Percentiles rank a stretch among this genome's conserved stretches.
Conservation (phyloP, 2,888 invertebrate genomes). For the Ischnus inquisitorius region DNA sequence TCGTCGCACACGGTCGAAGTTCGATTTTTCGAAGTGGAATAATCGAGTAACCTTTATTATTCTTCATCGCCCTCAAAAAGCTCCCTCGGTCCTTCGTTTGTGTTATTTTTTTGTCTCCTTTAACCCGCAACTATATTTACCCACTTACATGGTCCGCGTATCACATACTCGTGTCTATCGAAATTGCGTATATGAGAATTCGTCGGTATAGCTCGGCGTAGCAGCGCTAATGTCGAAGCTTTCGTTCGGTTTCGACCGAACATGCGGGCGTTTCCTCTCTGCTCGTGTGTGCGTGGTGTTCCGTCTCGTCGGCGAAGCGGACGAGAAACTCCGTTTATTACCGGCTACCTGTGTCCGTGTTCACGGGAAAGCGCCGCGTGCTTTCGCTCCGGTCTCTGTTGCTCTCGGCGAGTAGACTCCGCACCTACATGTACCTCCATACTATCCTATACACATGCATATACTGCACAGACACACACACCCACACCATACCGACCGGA, state of each 20-base stretch:
- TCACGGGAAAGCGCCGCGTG: constrained; percentile 41
- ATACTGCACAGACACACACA: too few relatives aligned
- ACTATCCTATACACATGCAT: background rate
- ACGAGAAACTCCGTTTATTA: constrained; percentile 63
- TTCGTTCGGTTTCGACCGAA: constrained; percentile 46
- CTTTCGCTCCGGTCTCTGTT: constrained; percentile 23
- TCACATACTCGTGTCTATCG: constrained; percentile 18
- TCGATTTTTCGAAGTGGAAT: constrained; percentile 31
- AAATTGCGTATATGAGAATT: constrained; percentile 38
- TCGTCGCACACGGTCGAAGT: background rate
- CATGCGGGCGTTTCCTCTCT: constrained; percentile 65
- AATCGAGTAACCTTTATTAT: constrained; percentile 31
- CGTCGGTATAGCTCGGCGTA: background rate
- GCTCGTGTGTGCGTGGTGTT: constrained; percentile 38
- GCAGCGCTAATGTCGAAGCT: constrained; percentile 45
- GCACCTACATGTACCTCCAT: background rate
- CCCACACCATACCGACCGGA: constrained; percentile 21
- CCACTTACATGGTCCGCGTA: background rate
- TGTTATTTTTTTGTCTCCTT: background rate
- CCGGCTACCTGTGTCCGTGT: constrained; percentile 40
- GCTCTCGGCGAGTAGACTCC: constrained; percentile 6
- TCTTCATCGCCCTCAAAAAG: constrained; percentile 9
- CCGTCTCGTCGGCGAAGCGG: constrained; percentile 47
- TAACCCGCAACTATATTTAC: background rate
- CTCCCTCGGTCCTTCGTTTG: background rate